Evolutionary conservation across 2,888 invertebrate genomes (phyloP).

Genomic region (Apodemia duryi): DNA sequence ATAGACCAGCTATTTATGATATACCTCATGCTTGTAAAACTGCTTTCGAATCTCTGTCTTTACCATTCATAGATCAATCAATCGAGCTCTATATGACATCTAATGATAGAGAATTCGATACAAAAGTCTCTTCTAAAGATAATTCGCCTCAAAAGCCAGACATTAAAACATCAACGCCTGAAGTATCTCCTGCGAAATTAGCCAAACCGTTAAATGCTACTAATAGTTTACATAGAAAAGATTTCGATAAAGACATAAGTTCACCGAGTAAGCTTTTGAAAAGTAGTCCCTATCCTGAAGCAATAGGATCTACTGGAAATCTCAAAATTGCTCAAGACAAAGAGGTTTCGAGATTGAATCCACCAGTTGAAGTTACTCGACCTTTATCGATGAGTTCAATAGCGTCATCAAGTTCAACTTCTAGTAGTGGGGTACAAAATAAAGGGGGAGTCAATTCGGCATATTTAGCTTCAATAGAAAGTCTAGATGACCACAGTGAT

Average conservation of each 20-base stretch:
- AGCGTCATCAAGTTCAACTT: conserved; percentile 84
- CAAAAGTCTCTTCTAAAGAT: conserved; percentile 64
- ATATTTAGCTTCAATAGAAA: conserved; percentile 93
- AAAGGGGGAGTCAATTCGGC: conserved; percentile 84
- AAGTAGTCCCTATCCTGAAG: conserved; percentile 59
- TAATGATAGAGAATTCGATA: conserved; percentile 75
- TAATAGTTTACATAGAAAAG: conserved; percentile 64
- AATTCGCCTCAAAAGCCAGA: conserved; percentile 55
- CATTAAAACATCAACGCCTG: conserved; percentile 44
- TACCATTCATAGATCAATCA: conserved; percentile 72
- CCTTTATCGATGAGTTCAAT: conserved; percentile 89
- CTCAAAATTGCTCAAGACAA: conserved; percentile 62
- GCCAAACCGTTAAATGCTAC: conserved; percentile 50
- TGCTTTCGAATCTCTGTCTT: conserved; percentile 65
- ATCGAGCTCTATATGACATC: conserved; percentile 69
- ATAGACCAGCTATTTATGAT: conserved; percentile 68
- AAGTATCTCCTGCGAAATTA: conserved; percentile 52
- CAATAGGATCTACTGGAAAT: conserved; percentile 64
- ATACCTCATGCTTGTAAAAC: conserved; percentile 64
- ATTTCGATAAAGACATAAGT: conserved; percentile 49
- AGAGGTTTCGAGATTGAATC: conserved; percentile 72
- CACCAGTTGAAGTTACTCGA: conserved; percentile 78
- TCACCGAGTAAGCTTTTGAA: conserved; percentile 49
- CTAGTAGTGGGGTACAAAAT: conserved; percentile 81
- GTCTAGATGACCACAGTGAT: conserved; percentile 89